Conservation (phyloP, 2,888 invertebrate species). For the Empis stercorea region DNA sequence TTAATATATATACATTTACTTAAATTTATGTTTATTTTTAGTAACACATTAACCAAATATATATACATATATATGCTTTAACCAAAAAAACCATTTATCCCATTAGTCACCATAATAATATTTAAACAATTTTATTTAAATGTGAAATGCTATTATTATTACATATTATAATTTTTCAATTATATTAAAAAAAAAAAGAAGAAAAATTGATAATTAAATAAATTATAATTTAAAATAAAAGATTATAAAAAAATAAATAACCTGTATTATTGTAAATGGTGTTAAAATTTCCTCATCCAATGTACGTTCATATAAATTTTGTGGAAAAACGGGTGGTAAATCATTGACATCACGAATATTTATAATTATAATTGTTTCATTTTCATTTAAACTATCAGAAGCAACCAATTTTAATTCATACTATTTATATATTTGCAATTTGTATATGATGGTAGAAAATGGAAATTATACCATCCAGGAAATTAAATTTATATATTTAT, state of each 20-base stretch:
- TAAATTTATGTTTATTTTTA: too few species aligned
- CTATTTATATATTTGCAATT: conserved; percentile 37
- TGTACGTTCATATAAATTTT: conserved; percentile 55
- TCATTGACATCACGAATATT: conserved; percentile 80
- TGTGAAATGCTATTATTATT: too few species aligned
- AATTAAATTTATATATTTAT: conserved; percentile 1
- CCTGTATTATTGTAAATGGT: conserved; percentile 65
- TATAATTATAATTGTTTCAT: conserved; percentile 69
- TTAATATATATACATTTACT: too few species aligned
- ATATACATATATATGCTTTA: too few species aligned
- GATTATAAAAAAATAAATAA: conserved; percentile 38
- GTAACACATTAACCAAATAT: too few species aligned
- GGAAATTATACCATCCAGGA: not conserved
- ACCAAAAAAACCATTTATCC: too few species aligned
- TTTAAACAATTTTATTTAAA: too few species aligned
- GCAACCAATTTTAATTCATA: conserved; percentile 81
- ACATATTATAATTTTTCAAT: too few species aligned
- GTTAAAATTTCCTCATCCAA: conserved; percentile 63
- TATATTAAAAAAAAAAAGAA: not conserved
- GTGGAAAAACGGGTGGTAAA: conserved; percentile 68
- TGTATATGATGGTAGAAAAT: too few species aligned
- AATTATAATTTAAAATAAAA: conserved; percentile 3
- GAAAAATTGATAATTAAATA: not conserved
- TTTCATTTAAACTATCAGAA: conserved; percentile 82
- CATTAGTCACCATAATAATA: too few species aligned